Evolutionary conservation across 2,797 vertebrate genomes (phyloP).

Genomic region (Okamejei kenojei): DNA sequence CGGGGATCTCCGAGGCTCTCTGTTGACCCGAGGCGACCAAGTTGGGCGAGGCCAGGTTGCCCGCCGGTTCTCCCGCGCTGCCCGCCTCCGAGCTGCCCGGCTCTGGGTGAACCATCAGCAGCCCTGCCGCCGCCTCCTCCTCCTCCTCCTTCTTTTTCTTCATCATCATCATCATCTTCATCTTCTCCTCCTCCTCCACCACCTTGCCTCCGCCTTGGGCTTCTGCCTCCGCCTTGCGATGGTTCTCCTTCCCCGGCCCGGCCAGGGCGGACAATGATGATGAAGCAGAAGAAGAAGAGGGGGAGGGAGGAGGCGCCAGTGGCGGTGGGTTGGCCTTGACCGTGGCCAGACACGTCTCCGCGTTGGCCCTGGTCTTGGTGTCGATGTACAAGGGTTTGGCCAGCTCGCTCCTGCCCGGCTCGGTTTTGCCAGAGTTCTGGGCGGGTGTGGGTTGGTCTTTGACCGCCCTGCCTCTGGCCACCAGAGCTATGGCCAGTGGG

Average conservation of each 20-base stretch:
- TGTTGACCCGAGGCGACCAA: conserved; percentile 64
- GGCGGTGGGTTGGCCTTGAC: conserved; percentile 56
- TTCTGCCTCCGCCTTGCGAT: conserved; percentile 77
- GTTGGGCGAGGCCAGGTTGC: conserved; percentile 47
- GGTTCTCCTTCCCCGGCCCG: conserved; percentile 66
- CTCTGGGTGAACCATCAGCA: conserved; percentile 88
- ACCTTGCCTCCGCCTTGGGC: conserved; percentile 55
- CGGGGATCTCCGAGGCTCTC: conserved; percentile 55
- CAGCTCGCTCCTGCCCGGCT: conserved; percentile 76
- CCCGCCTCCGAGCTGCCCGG: conserved; percentile 55
- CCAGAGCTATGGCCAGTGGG: conserved; percentile 80
- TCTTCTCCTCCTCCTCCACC: conserved; percentile 68
- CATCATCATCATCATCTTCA: conserved; percentile 73
- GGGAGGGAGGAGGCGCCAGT: no score
- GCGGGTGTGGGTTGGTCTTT: conserved; percentile 72
- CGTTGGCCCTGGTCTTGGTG: conserved; percentile 82
- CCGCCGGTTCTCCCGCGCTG: conserved; percentile 51
- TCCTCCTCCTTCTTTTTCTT: conserved; percentile 63
- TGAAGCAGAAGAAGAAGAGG: no score
- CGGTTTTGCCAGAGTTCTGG: conserved; percentile 69
- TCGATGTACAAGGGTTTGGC: conserved; percentile 92
- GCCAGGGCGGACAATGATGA: background rate
- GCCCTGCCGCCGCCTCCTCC: conserved; percentile 73
- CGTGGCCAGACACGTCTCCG: conserved; percentile 66
- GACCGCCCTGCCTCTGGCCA: conserved; percentile 83